Conservation (phyloP, 1,140 invertebrate species). For the Drosophila murphyi region DNA sequence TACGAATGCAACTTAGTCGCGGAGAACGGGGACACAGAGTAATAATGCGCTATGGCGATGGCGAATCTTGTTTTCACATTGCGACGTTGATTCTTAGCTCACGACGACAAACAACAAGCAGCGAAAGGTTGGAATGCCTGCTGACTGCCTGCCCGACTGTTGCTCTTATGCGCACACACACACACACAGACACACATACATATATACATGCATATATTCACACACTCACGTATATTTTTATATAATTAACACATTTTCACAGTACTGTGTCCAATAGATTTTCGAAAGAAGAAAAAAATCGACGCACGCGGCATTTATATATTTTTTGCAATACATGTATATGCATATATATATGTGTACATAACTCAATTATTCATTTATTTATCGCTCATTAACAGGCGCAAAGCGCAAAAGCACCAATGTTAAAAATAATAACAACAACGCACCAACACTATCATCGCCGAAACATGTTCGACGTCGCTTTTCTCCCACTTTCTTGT, state of each 20-base stretch:
- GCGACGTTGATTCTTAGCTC: slow-evolving; percentile 63
- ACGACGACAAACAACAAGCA: slow-evolving; percentile 37
- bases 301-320: slow-evolving; percentile 53
- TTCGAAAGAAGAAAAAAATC: slow-evolving; percentile 4
- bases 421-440: slow-evolving; percentile 61
- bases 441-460: slow-evolving; percentile 70
- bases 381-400: slow-evolving; percentile 78
- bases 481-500: slow-evolving; percentile 60
- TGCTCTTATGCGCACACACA: slow-evolving; percentile 40
- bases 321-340: slow-evolving; percentile 34
- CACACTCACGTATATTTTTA: slow-evolving; percentile 51
- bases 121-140: slow-evolving; percentile 24
- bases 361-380: slow-evolving; percentile 82
- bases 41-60: slow-evolving; percentile 49
- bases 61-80: slow-evolving; percentile 55
- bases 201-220: slow-evolving; percentile 7
- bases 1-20: slow-evolving; percentile 18
- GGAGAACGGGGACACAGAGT: slow-evolving; percentile 7
- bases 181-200: background rate
- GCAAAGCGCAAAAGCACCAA: slow-evolving; percentile 40
- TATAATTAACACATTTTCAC: slow-evolving; percentile 77
- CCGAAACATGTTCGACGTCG: slow-evolving; percentile 76
- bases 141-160: slow-evolving; percentile 29
- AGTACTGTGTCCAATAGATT: slow-evolving; percentile 20
- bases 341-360: slow-evolving; percentile 32